phyloP scores from a whole-genome alignment of 2,113 vertebrate species.

The Scolopax mira region DNA sequence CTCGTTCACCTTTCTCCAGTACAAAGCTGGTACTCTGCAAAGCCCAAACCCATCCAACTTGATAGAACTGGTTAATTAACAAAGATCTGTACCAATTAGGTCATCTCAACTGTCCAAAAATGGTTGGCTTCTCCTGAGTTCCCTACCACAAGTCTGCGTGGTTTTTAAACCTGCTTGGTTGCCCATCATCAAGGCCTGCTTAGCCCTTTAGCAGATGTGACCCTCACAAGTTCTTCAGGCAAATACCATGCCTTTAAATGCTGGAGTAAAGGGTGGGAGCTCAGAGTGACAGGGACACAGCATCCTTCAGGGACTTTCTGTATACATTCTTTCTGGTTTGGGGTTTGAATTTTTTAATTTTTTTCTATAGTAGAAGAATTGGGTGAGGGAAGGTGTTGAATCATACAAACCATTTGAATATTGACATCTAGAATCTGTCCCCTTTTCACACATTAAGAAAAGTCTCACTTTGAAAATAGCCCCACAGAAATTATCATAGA shows the following conservation, averaged over 20 bases:
- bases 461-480: not conserved
- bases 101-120: not conserved
- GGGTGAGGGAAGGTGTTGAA: not conserved
- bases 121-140: not conserved
- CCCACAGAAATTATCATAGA: not conserved
- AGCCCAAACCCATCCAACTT: not conserved
- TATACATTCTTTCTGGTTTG: not conserved
- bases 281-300: not conserved
- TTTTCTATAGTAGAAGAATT: not conserved
- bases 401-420: not conserved
- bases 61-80: not conserved
- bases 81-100: not conserved
- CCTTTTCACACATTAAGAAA: not conserved
- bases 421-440: not conserved
- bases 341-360: too few species aligned
- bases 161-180: too few species aligned
- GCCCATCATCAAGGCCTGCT: not conserved
- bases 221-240: not conserved
- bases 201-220: not conserved
- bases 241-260: not conserved
- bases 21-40: not conserved
- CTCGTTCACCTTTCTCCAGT: not conserved
- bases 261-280: not conserved
- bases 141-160: not conserved
- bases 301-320: not conserved